These are phyloP conservation scores for Girardinichthys multiradiatus DNA, from an alignment of 2,113 vertebrate genomes.

Conservation along the genomic window DNA sequence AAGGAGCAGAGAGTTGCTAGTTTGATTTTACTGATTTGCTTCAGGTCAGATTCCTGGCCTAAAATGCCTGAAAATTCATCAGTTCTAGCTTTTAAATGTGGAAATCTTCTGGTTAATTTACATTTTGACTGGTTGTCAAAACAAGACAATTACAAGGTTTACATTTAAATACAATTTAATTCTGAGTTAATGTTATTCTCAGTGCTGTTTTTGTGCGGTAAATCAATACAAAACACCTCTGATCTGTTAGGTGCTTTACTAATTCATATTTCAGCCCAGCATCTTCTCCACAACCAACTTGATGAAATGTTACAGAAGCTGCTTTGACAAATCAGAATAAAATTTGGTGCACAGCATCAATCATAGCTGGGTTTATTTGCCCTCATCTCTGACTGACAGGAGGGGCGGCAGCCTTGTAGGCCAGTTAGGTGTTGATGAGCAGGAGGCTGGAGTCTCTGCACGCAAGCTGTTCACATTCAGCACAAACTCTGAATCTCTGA, in stretches of 20 bases:
- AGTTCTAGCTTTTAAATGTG: too few species aligned
- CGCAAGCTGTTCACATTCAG: slow-evolving; percentile 14
- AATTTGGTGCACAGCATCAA: slow-evolving; percentile 30
- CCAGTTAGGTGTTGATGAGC: slow-evolving; percentile 8
- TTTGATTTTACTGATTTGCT: not conserved
- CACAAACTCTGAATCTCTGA: slow-evolving; percentile 10
- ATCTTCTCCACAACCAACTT: not conserved
- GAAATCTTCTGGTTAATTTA: too few species aligned
- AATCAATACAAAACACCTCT: slow-evolving; percentile 26
- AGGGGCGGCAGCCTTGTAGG: slow-evolving; percentile 5
- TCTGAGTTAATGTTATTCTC: not conserved
- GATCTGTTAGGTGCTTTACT: slow-evolving; percentile 29
- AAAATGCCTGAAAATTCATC: too few species aligned
- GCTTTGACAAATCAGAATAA: slow-evolving; percentile 44
- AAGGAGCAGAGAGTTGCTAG: not conserved
- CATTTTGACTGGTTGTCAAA: too few species aligned
- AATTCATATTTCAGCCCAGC: slow-evolving; percentile 37
- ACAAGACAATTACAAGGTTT: too few species aligned
- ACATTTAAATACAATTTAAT: not conserved
- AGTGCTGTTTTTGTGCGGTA: slow-evolving; percentile 7
- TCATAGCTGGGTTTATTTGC: slow-evolving; percentile 36
- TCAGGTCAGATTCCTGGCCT: not conserved
- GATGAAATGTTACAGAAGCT: slow-evolving; percentile 20
- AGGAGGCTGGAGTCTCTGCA: slow-evolving; percentile 11
- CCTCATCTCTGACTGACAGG: slow-evolving; percentile 12